Evolutionary conservation across 2,113 vertebrate species (phyloP).

Genomic region (Dicrurus megarhynchus): DNA sequence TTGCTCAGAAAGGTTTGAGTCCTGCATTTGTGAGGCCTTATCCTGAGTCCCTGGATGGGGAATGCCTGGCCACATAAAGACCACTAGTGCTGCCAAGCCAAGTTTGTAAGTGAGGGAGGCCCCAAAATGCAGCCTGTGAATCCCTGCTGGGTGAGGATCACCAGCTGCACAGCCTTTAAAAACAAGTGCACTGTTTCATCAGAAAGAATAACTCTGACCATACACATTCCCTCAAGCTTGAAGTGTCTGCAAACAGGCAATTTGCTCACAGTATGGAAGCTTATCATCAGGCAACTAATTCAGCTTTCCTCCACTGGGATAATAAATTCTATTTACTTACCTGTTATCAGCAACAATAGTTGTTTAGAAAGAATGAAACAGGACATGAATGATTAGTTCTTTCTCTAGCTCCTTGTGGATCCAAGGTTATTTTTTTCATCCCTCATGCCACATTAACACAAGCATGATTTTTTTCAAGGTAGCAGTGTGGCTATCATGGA

Average conservation of each 20-base stretch:
- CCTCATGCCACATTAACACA: neutral
- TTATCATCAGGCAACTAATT: conserved; percentile 46
- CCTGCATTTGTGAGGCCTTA: neutral
- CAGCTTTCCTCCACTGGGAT: neutral
- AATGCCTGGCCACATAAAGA: neutral
- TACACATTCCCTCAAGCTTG: neutral
- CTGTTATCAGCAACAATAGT: conserved; percentile 42
- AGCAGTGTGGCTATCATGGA: conserved; percentile 19
- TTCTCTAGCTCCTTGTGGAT: conserved; percentile 9
- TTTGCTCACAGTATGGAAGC: neutral
- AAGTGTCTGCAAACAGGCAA: neutral
- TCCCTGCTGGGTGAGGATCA: neutral
- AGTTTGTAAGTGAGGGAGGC: neutral
- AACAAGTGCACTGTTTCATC: neutral
- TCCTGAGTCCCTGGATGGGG: neutral
- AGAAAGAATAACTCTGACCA: neutral
- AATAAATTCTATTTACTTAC: conserved; percentile 51
- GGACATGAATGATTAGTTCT: conserved; percentile 32
- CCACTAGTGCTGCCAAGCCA: neutral
- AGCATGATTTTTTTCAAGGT: conserved; percentile 3
- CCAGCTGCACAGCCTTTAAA: neutral
- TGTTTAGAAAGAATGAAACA: conserved; percentile 7
- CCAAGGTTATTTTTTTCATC: conserved; percentile 44
- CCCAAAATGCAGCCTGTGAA: neutral
- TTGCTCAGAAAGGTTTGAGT: neutral